Base-by-base conservation (phyloP, 2,113 vertebrate species). In the Nibea coibor region DNA sequence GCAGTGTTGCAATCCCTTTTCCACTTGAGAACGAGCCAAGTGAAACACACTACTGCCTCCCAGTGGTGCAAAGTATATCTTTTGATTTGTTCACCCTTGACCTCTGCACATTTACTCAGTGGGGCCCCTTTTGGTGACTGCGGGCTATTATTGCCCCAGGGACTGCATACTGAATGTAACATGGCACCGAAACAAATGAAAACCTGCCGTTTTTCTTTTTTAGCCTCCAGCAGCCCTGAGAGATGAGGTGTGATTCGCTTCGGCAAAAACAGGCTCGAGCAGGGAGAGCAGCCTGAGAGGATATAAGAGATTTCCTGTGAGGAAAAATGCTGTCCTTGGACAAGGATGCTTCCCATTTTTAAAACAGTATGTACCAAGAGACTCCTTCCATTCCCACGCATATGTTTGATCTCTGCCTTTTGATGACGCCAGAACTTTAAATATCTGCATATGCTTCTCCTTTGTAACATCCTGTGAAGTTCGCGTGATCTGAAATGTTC, bases 21-120 rank as follows among this genome's bases (percentile, higher is more conserved):
- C 16, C 50, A 7, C 35, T 43, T 4, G n/a, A 20, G n/a, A 35
- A 3, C 28, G 22, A 26, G 26, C 39, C 16, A 61, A 64, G 57
- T 54, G 15, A 78, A 87, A 80, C 42, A 19, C 88, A 78, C 56
- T 84, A 63, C 83, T 82, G 89, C 91, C 88, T 47, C 88, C 89
- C 12, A 69, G 88, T 83, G 90, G 89, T 64, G 28, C 20, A 47
- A 67, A 53, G 45, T 48, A 50, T 14, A 35, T 3, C 14, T 1
- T 20, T 31, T 12, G 4, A 20, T 47, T 58, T 54, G 50, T 59
- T 80, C 69, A 86, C 62, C 65, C 26, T 24, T 43, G 54, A 72
- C 22, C 58, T 17, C n/a, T 69, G 39, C 50, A 24, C 35, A 7
- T 64, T 63, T 35, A 43, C 28, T 26, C 53, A 20, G 2, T 4